A percentile compares a stretch with the other conserved stretches of the same genome.
Conservation (phyloP, 2,113 vertebrate genomes). For the Paedocypris sp. region DNA sequence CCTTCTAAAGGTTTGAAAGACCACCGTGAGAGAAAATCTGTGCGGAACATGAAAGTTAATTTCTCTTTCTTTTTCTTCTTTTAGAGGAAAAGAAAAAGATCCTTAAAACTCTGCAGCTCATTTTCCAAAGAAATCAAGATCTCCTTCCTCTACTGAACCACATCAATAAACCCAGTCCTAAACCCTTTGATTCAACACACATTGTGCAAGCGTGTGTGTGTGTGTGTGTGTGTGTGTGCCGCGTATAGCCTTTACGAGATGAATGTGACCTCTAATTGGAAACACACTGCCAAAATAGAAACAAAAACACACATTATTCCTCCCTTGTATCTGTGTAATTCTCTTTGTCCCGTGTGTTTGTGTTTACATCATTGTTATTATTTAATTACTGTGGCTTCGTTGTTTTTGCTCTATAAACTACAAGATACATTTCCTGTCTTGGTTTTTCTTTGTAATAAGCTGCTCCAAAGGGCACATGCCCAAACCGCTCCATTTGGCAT, state of each 20-base stretch:
- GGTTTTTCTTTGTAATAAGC: neutral
- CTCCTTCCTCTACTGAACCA: neutral
- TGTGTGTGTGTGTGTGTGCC: slow-evolving; percentile 37
- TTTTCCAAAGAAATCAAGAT: neutral
- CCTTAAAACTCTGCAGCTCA: neutral
- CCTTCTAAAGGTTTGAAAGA: no score
- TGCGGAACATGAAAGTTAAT: neutral
- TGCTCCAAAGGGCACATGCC: slow-evolving; percentile 4
- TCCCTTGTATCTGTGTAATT: neutral
- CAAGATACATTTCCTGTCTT: slow-evolving; percentile 6
- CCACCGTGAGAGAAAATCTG: no score
- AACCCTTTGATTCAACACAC: neutral
- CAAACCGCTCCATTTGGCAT: slow-evolving; percentile 36
- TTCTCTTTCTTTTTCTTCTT: neutral
- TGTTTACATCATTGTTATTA: neutral
- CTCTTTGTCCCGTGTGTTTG: neutral
- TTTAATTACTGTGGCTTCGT: slow-evolving; percentile 5
- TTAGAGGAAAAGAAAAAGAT: neutral
- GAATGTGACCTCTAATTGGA: slow-evolving; percentile 56
- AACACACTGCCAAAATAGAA: slow-evolving; percentile 38
- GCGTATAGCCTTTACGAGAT: slow-evolving; percentile 47
- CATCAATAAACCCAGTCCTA: neutral
- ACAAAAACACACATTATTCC: slow-evolving; percentile 12
- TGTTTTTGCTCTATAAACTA: slow-evolving; percentile 5
- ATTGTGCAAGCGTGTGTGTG: neutral